Base-by-base conservation (phyloP, 2,888 invertebrate species). In the Xestia c-nigrum region DNA sequence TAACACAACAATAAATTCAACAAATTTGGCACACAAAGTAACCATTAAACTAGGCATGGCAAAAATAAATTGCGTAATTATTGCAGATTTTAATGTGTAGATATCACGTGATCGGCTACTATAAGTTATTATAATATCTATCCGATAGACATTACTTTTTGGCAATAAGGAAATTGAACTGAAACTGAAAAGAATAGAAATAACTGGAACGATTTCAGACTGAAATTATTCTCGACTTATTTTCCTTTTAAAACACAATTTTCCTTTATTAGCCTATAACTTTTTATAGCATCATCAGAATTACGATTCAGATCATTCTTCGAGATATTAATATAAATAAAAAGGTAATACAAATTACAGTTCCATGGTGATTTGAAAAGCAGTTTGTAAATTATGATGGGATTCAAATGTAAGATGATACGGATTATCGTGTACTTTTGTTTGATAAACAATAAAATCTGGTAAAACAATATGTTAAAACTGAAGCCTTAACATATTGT, bases 1-100 rank as follows among this genome's bases (percentile, higher is more conserved):
- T 86, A 80, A 57, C 57, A 31, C 57, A 71, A 61, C 38, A 80
- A 80, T 86, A 76, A 78, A 86, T 84, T 59, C 43, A 19, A 66
- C 43, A 55, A 74, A 85, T 80, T 83, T 85, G 83, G 83, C 85
- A 85, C 85, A 85, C 76, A 74, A 80, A 67, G 74, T 64, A 61
- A 72, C 74, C 64, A 75, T 80, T 77, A 77, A 80, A 73, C 65
- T 76, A 77, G 66, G 31, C 76, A 79, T 52, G 61, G 46, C 59
- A 68, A 82, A 78, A 64, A 80, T 78, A 76, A 52, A 84, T 83
- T 80, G 59, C 59, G 72, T 84, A 72, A 84, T 86, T 69, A 73
- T 76, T 80, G 66, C 61, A 65, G 78, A 69, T 74, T 77, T 82
- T 75, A 74, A 86, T 81, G 72, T 72, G 43, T 24, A 47, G 76